These are phyloP conservation scores for Lycia hirtaria DNA, from an alignment of 2,888 invertebrate species.

Conservation along the genomic window DNA sequence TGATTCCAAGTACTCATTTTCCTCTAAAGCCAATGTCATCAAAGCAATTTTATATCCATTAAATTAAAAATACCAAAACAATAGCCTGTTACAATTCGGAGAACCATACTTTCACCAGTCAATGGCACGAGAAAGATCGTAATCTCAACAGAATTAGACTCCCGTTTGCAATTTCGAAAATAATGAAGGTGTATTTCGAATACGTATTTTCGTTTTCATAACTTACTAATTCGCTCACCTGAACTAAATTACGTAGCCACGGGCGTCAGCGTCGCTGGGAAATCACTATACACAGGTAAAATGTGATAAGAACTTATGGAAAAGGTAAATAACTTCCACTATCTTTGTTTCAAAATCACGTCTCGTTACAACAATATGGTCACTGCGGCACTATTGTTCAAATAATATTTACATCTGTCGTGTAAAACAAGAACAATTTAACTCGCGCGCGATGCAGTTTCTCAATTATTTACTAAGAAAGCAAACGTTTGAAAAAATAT, in stretches of 20 bases:
- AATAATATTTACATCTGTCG: slow-evolving; percentile 48
- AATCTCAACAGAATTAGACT: slow-evolving; percentile 45
- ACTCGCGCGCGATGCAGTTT: slow-evolving; percentile 48
- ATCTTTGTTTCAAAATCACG: slow-evolving; percentile 55
- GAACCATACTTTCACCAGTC: slow-evolving; percentile 55
- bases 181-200: slow-evolving; percentile 27
- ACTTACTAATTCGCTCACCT: slow-evolving; percentile 60
- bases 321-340: slow-evolving; percentile 58
- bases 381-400: slow-evolving; percentile 57
- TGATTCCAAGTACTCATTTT: slow-evolving; percentile 35
- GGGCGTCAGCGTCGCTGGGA: slow-evolving; percentile 58
- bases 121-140: slow-evolving; percentile 41
- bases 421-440: slow-evolving; percentile 50
- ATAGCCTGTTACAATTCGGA: slow-evolving; percentile 45
- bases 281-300: slow-evolving; percentile 60
- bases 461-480: slow-evolving; percentile 48
- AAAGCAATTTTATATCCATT: slow-evolving; percentile 40
- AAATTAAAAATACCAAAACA: slow-evolving; percentile 50
- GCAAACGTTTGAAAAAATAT: slow-evolving; percentile 49
- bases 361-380: slow-evolving; percentile 58
- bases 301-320: slow-evolving; percentile 64
- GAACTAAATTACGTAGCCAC: slow-evolving; percentile 51
- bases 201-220: slow-evolving; percentile 39
- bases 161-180: slow-evolving; percentile 33
- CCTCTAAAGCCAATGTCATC: slow-evolving; percentile 23